These are phyloP conservation scores for Congeria kusceri DNA, from an alignment of 2,888 invertebrate genomes.

Conservation along the genomic window DNA sequence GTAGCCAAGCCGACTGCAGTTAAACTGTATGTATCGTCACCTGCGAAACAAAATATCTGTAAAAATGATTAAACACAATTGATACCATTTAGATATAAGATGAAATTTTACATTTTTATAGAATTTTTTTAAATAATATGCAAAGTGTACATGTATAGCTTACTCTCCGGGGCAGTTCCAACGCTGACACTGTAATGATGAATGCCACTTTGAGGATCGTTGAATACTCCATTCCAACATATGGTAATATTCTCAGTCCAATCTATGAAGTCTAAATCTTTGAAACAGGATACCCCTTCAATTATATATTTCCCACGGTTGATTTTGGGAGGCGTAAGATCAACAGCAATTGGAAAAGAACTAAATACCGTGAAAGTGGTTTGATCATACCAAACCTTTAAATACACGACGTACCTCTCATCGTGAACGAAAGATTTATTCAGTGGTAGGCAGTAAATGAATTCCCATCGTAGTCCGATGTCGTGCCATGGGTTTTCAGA, in stretches of 20 bases:
- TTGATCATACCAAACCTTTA: conserved; percentile 59
- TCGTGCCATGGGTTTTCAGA: conserved; percentile 62
- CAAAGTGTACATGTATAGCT: too few relatives aligned
- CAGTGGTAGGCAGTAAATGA: conserved; percentile 52
- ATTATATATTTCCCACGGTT: conserved; percentile 49
- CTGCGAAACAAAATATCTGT: too few relatives aligned
- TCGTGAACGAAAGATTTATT: conserved; percentile 38
- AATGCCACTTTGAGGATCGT: conserved; percentile 39
- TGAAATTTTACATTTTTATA: too few relatives aligned
- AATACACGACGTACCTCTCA: conserved; percentile 45
- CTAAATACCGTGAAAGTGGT: conserved; percentile 36
- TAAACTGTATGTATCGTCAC: too few relatives aligned
- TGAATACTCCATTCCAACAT: conserved; percentile 65
- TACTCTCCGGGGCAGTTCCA: conserved; percentile 53
- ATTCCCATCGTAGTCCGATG: conserved; percentile 39
- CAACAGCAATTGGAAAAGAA: conserved; percentile 58
- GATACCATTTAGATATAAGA: too few relatives aligned
- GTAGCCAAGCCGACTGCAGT: too few relatives aligned
- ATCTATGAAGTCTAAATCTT: conserved; percentile 63
- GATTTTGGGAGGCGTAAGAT: conserved; percentile 62
- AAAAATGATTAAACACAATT: too few relatives aligned
- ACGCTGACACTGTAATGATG: conserved; percentile 31
- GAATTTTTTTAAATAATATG: too few relatives aligned
- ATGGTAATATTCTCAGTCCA: conserved; percentile 53
- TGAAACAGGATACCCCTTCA: conserved; percentile 59